Evolutionary conservation across 2,888 invertebrate species (phyloP).

Genomic region (Folsomia manolachei): DNA sequence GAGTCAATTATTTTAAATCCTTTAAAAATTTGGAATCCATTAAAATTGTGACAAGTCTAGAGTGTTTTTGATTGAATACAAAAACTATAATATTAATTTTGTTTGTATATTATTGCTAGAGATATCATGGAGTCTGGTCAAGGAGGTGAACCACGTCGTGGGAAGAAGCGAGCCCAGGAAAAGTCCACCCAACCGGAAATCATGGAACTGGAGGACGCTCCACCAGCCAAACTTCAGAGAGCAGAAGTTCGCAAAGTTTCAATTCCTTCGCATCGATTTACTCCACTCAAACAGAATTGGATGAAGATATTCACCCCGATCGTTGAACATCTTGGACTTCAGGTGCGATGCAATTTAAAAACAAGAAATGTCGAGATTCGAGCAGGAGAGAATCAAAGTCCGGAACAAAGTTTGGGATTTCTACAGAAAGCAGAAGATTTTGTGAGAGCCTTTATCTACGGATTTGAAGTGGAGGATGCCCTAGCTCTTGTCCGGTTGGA

Average conservation of each 20-base stretch:
- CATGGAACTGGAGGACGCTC: constrained; percentile 36
- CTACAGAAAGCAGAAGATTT: constrained; percentile 98
- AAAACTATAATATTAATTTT: no score
- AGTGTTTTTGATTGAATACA: neutral
- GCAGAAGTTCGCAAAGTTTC: constrained; percentile 59
- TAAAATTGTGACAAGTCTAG: neutral
- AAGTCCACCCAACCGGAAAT: neutral
- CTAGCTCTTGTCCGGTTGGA: constrained; percentile 89
- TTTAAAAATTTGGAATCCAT: no score
- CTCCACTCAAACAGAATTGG: constrained; percentile 95
- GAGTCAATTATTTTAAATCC: no score
- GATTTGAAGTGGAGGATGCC: constrained; percentile 97
- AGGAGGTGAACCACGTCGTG: no score
- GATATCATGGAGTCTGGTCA: no score
- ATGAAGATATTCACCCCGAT: constrained; percentile 93
- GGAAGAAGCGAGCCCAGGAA: constrained; percentile 16
- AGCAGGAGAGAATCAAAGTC: constrained; percentile 53
- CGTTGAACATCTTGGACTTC: constrained; percentile 89
- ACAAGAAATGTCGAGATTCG: constrained; percentile 85
- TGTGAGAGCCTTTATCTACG: constrained; percentile 90
- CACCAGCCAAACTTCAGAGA: constrained; percentile 28
- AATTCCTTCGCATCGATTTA: constrained; percentile 91
- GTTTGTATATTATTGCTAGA: no score
- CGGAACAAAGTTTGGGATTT: constrained; percentile 75
- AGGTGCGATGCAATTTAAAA: constrained; percentile 90